phyloP scores from a whole-genome alignment of 2,888 invertebrate genomes.

The Agrilus cyanescens region DNA sequence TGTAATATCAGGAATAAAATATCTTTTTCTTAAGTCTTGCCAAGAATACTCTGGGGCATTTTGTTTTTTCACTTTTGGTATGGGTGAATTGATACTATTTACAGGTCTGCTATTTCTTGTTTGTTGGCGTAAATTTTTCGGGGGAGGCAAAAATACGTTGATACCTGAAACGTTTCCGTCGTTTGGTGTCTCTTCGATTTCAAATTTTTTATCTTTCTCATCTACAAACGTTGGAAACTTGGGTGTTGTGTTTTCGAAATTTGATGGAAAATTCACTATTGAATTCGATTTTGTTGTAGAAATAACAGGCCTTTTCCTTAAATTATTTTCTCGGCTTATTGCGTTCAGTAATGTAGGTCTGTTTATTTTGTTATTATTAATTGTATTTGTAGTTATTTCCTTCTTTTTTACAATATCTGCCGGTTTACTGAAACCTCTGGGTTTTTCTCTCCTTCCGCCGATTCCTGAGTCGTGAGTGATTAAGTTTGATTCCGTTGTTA shows the following conservation, averaged over 20 bases:
- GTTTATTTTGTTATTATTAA: not conserved
- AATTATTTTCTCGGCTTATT: not conserved
- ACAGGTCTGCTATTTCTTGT: not conserved
- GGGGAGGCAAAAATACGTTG: slow-evolving; percentile 5
- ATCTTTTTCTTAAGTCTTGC: slow-evolving; percentile 28
- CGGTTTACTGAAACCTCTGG: not conserved
- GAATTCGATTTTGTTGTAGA: not conserved
- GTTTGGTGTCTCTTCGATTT: not conserved
- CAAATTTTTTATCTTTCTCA: not conserved
- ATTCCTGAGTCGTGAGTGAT: not conserved
- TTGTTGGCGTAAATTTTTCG: not conserved
- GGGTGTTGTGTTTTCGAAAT: slow-evolving; percentile 21
- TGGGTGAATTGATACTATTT: not conserved
- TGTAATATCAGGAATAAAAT: slow-evolving; percentile 34
- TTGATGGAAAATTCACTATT: slow-evolving; percentile 18
- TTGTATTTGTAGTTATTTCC: not conserved
- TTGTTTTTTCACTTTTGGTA: slow-evolving; percentile 8
- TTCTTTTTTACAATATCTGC: not conserved
- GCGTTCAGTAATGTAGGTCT: not conserved
- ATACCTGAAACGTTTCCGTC: not conserved
- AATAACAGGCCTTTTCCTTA: not conserved
- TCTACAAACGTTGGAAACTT: slow-evolving; percentile 17
- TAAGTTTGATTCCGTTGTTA: slow-evolving; percentile 9
- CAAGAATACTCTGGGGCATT: slow-evolving; percentile 19
- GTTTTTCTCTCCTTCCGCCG: not conserved